Percentiles rank a stretch among this genome's conserved stretches.
Evolutionary conservation across 2,797 vertebrate species (phyloP).

Genomic region (Acridotheres tristis): DNA sequence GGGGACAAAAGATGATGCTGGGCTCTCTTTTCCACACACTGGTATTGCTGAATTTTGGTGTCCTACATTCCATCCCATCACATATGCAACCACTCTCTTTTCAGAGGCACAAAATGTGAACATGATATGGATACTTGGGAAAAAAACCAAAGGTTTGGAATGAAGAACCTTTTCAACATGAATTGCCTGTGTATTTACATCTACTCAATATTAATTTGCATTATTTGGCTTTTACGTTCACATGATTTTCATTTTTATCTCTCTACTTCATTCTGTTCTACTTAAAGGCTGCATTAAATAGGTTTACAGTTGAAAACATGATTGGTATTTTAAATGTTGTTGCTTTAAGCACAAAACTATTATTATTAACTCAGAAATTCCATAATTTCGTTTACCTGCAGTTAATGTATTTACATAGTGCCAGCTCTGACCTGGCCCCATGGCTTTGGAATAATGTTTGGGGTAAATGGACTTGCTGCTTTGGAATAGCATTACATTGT

Average conservation of each 20-base stretch:
- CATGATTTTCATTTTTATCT: not conserved
- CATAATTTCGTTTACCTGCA: not conserved
- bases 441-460: not conserved
- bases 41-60: not conserved
- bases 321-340: not conserved
- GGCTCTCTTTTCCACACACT: not conserved
- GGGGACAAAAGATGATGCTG: not conserved
- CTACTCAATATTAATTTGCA: not conserved
- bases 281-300: not conserved
- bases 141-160: not conserved
- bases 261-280: not conserved
- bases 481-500: not conserved
- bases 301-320: not conserved
- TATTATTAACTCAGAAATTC: not conserved
- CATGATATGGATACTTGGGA: accelerated
- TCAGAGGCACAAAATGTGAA: not conserved
- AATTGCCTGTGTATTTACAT: not conserved
- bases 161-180: not conserved
- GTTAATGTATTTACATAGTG: not conserved
- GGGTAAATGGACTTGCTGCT: not conserved
- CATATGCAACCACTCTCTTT: not conserved
- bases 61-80: not conserved
- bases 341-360: not conserved
- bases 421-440: not conserved
- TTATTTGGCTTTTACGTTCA: not conserved